Base-by-base conservation (phyloP, 2,797 vertebrate genomes). In the Anabacerthia variegaticeps region DNA sequence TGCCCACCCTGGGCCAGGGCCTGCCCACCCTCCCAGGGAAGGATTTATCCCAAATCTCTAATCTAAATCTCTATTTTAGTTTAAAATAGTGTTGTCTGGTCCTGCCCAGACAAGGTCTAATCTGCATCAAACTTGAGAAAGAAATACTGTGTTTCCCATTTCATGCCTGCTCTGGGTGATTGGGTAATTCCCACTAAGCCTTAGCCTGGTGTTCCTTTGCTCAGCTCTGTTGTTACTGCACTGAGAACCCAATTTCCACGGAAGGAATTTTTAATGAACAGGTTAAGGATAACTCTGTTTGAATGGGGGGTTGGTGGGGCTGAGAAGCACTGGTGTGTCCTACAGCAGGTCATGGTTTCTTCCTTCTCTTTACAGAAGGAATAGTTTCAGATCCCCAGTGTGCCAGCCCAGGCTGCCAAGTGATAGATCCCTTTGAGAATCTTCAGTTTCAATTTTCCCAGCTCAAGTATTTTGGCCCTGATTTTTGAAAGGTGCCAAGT, bases 291-390 rank as follows among this genome's bases (percentile, higher is more conserved):
- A 20, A 63, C 43, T 23, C 15, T 7, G 23, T 28, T 78, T 27
- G 28, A 66, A 52, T 59, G 0, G 24, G 26, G 36, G 41, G 24
- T 22, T n/a, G 96, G 96, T 44, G 19, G 28, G 89, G 88, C 58
- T 37, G 84, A 58, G 37, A 85, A 77, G 86, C 85, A 58, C 65
- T n/a, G 56, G 85, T 59, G 6, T 74, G 92, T 95, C 92, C 98
- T 96, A 96, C 96, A 94, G 0, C 22, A 12, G 3, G 20, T 34
- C 20, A 62, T 1, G 4, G 5, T 36, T n/a, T 27, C 75, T 49
- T 15, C 72, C 18, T 1, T 43, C 44, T 34, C n/a, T 3, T 22
- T n/a, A 0, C 28, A 28, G 55, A 8, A 67, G 43, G 37, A 30
- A 7, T 23, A 32, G 41, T 63, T 44, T n/a, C 61, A 44, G 61